A percentile compares a stretch with the other conserved stretches of the same genome.
These are phyloP conservation scores for Phylloscopus trochilus DNA, from an alignment of 2,113 vertebrate genomes.

Conservation along the genomic window DNA sequence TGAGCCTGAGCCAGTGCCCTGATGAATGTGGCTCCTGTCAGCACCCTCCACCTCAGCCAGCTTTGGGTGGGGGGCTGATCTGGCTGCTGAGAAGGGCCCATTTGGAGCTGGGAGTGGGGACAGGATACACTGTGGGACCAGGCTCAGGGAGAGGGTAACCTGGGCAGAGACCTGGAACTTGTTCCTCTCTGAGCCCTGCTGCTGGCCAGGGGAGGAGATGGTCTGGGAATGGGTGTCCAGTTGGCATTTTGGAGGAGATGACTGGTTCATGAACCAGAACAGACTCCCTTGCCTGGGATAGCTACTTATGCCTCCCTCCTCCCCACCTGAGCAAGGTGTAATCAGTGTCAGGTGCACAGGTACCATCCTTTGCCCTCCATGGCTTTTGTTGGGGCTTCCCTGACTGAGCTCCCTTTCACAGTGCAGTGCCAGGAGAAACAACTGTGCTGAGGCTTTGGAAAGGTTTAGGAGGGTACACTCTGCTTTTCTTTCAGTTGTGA, in stretches of 20 bases:
- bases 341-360: neutral
- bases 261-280: neutral
- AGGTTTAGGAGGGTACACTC: neutral
- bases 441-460: neutral
- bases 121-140: fast-evolving
- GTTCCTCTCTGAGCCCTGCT: neutral
- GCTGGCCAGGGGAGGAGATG: neutral
- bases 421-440: neutral
- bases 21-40: constrained; percentile 37
- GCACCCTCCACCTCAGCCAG: neutral
- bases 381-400: neutral
- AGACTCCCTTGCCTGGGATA: neutral
- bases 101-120: neutral
- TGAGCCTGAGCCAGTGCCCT: constrained; percentile 36
- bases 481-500: neutral
- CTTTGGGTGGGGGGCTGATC: neutral
- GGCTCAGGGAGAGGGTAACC: neutral
- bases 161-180: neutral
- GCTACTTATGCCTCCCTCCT: neutral
- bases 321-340: neutral
- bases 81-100: neutral
- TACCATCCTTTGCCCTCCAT: neutral
- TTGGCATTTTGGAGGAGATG: neutral
- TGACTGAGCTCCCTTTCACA: neutral
- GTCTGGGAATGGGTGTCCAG: fast-evolving